Percentiles rank a stretch among this genome's conserved stretches.
Conservation (phyloP, 2,888 invertebrate genomes). For the Masnerella sp. region DNA sequence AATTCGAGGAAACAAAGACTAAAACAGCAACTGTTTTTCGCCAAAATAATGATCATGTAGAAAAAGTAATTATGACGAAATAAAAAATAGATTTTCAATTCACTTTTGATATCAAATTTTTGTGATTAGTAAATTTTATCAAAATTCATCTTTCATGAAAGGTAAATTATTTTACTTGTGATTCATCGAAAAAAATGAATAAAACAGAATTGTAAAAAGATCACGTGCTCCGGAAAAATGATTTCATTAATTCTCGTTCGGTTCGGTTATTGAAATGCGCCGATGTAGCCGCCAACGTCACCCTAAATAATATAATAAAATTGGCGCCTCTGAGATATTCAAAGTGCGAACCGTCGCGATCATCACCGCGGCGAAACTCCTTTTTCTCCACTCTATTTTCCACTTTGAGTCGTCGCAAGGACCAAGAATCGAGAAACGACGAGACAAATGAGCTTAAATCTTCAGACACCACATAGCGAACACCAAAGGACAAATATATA, state of each 20-base stretch:
- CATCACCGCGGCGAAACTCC: constrained; percentile 19
- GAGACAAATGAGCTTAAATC: constrained; percentile 42
- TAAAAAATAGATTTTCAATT: too few species aligned
- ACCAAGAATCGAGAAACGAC: constrained; percentile 14
- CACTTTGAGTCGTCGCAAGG: constrained; percentile 31
- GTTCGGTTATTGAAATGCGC: constrained; percentile 37
- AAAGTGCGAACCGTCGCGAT: constrained; percentile 45
- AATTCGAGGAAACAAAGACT: constrained; percentile 11
- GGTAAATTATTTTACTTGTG: too few species aligned
- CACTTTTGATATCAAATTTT: too few species aligned
- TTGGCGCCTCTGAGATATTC: constrained; percentile 42
- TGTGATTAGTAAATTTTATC: too few species aligned
- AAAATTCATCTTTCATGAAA: too few species aligned
- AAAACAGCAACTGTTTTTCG: too few species aligned
- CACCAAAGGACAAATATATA: constrained; percentile 24
- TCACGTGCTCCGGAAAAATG: neutral
- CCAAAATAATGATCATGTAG: neutral
- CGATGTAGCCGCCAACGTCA: constrained; percentile 29
- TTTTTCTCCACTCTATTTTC: constrained; percentile 27
- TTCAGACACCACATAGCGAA: constrained; percentile 17
- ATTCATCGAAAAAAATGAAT: too few species aligned
- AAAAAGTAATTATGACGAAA: too few species aligned
- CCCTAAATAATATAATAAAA: constrained; percentile 54
- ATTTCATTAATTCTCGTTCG: constrained; percentile 15
- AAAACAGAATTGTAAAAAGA: too few species aligned